Conservation (phyloP, 2,888 invertebrate genomes). For the Dynastes hyllus region DNA sequence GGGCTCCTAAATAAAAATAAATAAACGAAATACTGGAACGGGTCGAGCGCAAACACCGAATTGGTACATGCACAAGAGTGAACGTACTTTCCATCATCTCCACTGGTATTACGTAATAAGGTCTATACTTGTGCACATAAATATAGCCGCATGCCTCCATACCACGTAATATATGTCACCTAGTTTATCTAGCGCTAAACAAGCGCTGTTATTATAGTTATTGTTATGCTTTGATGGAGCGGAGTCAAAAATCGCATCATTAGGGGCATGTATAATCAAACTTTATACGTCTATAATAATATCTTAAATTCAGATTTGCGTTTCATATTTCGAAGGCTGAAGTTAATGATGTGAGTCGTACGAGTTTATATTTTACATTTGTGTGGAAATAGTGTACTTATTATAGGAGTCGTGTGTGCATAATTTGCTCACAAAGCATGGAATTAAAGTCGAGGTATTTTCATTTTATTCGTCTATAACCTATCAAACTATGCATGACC, state of each 20-base stretch:
- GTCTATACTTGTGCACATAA: background rate
- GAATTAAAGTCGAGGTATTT: constrained; percentile 16
- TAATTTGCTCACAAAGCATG: constrained; percentile 33
- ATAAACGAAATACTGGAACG: constrained; percentile 31
- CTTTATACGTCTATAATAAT: background rate
- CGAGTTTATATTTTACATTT: background rate
- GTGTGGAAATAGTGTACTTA: background rate
- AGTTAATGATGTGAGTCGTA: constrained; percentile 12
- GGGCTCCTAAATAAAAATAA: constrained; percentile 25
- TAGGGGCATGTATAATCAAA: background rate
- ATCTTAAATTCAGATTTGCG: constrained; percentile 9
- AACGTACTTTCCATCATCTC: constrained; percentile 1
- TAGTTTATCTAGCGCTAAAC: constrained; percentile 10
- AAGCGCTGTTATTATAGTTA: background rate
- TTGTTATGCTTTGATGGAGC: background rate
- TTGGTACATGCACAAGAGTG: background rate
- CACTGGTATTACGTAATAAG: constrained; percentile 5
- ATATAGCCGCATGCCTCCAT: background rate
- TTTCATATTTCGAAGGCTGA: constrained; percentile 13
- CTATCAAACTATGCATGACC: background rate
- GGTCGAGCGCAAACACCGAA: background rate
- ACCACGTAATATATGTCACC: constrained; percentile 15
- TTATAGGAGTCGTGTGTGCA: background rate
- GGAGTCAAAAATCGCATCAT: constrained; percentile 26
- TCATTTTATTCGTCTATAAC: constrained; percentile 6